Base-by-base conservation (phyloP, 1,140 invertebrate species). In the Ceratina calcarata region DNA sequence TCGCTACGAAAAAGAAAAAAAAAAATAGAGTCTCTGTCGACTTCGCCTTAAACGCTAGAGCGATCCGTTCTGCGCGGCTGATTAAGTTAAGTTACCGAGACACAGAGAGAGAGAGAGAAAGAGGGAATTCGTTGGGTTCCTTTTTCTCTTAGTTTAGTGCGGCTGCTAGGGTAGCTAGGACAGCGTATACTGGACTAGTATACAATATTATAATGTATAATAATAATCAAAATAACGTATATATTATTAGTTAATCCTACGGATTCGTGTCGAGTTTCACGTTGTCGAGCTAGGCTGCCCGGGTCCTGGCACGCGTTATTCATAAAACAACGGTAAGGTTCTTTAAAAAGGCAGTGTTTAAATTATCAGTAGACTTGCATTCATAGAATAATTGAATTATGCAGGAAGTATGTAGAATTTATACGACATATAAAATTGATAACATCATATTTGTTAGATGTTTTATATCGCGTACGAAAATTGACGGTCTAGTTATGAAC, bases 151-250 rank as follows among this genome's bases (percentile, higher is more conserved):
- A 6, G 37, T 7, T 78, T 82, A 84, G 64, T 84, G 71, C 78
- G 77, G 75, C 75, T 75, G 80, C 74, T 85, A 84, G 57, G 78
- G 86, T 89, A 89, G 79, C 79, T 89, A 89, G 84, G 85, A 89
- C 85, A 89, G 88, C 81, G 87, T 89, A 89, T 89, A 89, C 88
- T 86, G 85, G 88, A 88, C 88, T 89, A 89, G 88, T 88, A 84
- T 89, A 88, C 88, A 87, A 60, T 84, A 88, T 80, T 81, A 69
- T 66, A 55, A 81, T 73, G 71, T 69, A 62, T 64, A 64, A 74
- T 57, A 84, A 18, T 53, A 75, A 61, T 76, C 57, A 53, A 75
- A 22, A 49, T 60, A 61, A 73, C 60, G 24, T 68, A 75, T 80
- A 66, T 70, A 81, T 81, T 73, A 78, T 20, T 45, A 70, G 58